A percentile compares a stretch with the other conserved stretches of the same genome.
Evolutionary conservation across 2,888 invertebrate genomes (phyloP).

Genomic region (Drosophila subsilvestris): DNA sequence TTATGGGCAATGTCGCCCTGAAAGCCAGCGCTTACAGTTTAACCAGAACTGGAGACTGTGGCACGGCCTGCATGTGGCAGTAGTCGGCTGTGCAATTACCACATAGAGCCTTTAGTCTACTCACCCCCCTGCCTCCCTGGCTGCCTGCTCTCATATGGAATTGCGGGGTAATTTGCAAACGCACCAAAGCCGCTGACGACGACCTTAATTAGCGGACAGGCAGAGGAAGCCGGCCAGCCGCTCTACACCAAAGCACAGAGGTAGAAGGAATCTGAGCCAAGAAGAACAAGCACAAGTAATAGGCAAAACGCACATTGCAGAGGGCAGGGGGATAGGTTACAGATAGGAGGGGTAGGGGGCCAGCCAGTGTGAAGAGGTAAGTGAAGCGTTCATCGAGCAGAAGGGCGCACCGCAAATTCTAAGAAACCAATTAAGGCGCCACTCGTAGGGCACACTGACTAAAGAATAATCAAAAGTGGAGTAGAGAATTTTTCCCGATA

Average conservation of each 20-base stretch:
- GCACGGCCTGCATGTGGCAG: constrained; percentile 2
- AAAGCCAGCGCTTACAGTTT: constrained; percentile 48
- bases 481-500: neutral
- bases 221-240: constrained; percentile 52
- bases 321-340: neutral
- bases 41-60: constrained; percentile 48
- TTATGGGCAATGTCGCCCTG: constrained; percentile 26
- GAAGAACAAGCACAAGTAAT: constrained; percentile 35
- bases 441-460: constrained; percentile 55
- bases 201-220: constrained; percentile 80
- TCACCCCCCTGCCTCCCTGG: constrained; percentile 10
- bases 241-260: too few species aligned
- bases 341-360: neutral
- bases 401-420: constrained; percentile 68
- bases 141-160: constrained; percentile 45
- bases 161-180: constrained; percentile 78
- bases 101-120: constrained; percentile 27
- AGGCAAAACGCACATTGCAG: constrained; percentile 30
- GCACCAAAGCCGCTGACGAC: constrained; percentile 70
- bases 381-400: constrained; percentile 41
- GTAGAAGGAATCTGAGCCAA: constrained; percentile 22
- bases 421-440: constrained; percentile 76
- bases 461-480: neutral
- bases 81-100: constrained; percentile 69
- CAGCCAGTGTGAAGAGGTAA: constrained; percentile 15